Conservation (phyloP, 2,113 vertebrate species). For the Corythornis cristatus region DNA sequence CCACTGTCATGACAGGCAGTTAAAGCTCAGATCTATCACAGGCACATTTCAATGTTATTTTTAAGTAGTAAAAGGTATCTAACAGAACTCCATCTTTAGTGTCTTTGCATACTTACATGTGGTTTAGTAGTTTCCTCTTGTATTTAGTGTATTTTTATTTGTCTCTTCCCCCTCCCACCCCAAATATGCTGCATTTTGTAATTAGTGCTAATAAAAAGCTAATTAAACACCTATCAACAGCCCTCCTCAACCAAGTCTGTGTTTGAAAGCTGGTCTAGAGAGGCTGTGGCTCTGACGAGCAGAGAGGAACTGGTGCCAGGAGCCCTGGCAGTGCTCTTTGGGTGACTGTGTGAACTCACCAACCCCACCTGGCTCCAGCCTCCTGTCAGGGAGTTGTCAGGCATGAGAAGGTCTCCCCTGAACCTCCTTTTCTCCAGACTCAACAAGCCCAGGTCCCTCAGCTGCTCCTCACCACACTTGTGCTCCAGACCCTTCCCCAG, state of each 20-base stretch:
- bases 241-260: background rate
- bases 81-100: background rate
- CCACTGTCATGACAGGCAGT: background rate
- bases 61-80: slow-evolving; percentile 17
- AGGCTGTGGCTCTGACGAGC: background rate
- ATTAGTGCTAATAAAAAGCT: slow-evolving; percentile 12
- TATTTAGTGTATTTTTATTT: background rate
- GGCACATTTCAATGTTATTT: background rate
- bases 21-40: background rate
- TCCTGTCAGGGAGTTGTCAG: background rate
- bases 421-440: background rate
- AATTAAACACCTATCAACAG: background rate
- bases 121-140: background rate
- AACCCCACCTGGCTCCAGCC: background rate
- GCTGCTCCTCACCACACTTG: background rate
- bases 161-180: background rate
- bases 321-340: accelerated
- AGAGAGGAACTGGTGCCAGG: background rate
- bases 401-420: background rate
- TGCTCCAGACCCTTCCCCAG: background rate
- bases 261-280: background rate
- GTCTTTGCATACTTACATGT: background rate
- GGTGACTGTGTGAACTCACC: background rate
- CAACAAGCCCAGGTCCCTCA: background rate
- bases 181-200: background rate